Evolutionary conservation across 2,113 vertebrate species (phyloP).

Genomic region (Phalacrocorax carbo): DNA sequence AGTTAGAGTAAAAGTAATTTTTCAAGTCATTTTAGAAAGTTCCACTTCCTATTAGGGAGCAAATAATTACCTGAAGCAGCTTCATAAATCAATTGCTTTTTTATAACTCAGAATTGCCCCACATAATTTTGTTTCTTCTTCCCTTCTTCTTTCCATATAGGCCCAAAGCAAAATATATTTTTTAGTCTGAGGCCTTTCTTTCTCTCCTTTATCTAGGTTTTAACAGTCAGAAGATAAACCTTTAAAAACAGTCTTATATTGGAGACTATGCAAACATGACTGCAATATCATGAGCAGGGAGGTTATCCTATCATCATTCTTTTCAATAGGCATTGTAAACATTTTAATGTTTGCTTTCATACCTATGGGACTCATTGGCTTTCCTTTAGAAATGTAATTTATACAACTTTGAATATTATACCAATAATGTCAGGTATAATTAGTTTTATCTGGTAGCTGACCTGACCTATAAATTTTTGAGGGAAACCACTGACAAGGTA

Average conservation of each 20-base stretch:
- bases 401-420: background rate
- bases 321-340: background rate
- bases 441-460: background rate
- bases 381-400: slow-evolving; percentile 22
- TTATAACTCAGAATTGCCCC: background rate
- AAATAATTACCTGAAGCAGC: background rate
- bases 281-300: background rate
- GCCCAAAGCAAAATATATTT: background rate
- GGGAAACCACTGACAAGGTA: background rate
- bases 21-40: background rate
- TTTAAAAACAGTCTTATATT: background rate
- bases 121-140: background rate
- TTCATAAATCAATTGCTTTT: background rate
- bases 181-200: background rate
- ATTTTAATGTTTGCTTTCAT: background rate
- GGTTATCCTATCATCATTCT: background rate
- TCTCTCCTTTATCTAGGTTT: background rate
- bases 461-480: slow-evolving; percentile 1
- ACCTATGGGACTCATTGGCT: background rate
- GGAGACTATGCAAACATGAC: background rate
- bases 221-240: background rate
- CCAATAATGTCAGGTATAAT: background rate
- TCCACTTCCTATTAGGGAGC: background rate
- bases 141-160: background rate
- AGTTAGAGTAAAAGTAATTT: background rate